Evolutionary conservation across 1,140 invertebrate genomes (phyloP), one percentile per base, ranked within the genome.

Genomic region (Holotrichia oblita): DNA sequence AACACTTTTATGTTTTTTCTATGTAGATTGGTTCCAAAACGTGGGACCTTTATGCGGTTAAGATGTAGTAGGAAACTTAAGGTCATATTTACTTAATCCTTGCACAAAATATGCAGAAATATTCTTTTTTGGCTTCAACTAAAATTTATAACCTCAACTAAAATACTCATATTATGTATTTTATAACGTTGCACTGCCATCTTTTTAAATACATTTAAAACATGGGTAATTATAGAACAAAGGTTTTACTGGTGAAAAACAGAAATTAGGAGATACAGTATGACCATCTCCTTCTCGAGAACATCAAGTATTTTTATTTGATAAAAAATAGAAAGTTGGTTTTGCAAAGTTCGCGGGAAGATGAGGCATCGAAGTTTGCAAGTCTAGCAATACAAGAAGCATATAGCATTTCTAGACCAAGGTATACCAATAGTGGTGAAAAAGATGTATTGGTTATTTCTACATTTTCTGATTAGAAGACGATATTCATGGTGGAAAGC

Each of bases 401-500:
- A 80, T 88, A 89, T 85, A 86, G 86, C 74, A 81, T 84, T 20
- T 89, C 90, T 40, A 87, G 93, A 42, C 92, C 91, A 78, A 88
- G 93, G 77, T 92, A 93, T 17, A 93, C 92, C 80, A 94, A 97
- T 89, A 95, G 96, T 48, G 97, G 96, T 64, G 97, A 97, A 14
- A 98, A 97, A 87, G 92, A 96, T 87, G 98, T 99, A 0, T 96
- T 91, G 81, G 95, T 99, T 34, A 95, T 96, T 88, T 98, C 98
- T 42, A 97, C 96, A 42, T 99, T 99, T 88, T 97, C 96, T 72
- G 93, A 95, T 74, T 99, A 98, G 98, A 97, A 98, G 87, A 93
- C 94, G 44, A 93, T 99, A 80, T 97, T 97, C 0, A 97, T 99
- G 94, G 97, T 97, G 0, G 98, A 98, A 87, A 98, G 96, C 86